Evolutionary conservation across 2,888 invertebrate species (phyloP).

Genomic region (Perizoma affinitatum): DNA sequence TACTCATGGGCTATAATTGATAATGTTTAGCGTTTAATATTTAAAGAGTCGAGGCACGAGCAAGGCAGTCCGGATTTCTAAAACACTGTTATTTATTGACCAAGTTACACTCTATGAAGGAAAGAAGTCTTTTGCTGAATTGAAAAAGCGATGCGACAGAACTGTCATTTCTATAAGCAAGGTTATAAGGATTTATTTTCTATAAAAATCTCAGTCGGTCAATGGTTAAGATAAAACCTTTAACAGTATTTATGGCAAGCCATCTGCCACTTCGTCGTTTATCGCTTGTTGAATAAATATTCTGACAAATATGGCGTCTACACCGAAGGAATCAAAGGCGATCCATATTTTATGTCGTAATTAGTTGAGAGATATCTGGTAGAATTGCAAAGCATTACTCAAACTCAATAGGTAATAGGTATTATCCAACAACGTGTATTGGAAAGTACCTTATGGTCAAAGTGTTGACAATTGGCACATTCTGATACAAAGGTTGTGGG

Average conservation of each 20-base stretch:
- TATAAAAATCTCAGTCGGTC: no score
- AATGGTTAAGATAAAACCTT: background rate
- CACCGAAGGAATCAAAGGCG: slow-evolving; percentile 21
- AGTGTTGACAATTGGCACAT: slow-evolving; percentile 5
- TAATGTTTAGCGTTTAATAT: no score
- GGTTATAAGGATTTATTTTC: no score
- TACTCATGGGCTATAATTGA: no score
- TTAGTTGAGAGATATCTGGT: slow-evolving; percentile 25
- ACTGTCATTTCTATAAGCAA: no score
- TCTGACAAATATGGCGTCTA: slow-evolving; percentile 20
- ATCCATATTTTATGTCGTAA: slow-evolving; percentile 31
- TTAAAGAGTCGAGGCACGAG: no score
- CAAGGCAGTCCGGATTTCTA: no score
- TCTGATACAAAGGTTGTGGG: slow-evolving; percentile 4
- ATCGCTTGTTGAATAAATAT: slow-evolving; percentile 17
- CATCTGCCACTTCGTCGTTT: slow-evolving; percentile 28
- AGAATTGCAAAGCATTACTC: slow-evolving; percentile 28
- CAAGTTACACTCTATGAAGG: no score
- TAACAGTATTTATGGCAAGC: slow-evolving; percentile 12
- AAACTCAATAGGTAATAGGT: slow-evolving; percentile 4
- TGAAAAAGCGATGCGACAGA: no score
- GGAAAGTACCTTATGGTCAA: slow-evolving; percentile 9
- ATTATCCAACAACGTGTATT: slow-evolving; percentile 22
- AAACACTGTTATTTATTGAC: no score
- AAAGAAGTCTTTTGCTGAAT: no score